Evolutionary conservation across 92 coral and sea anemone species (phyloP), one percentile per base, ranked within the genome.

Genomic region (Muricea muricata): DNA sequence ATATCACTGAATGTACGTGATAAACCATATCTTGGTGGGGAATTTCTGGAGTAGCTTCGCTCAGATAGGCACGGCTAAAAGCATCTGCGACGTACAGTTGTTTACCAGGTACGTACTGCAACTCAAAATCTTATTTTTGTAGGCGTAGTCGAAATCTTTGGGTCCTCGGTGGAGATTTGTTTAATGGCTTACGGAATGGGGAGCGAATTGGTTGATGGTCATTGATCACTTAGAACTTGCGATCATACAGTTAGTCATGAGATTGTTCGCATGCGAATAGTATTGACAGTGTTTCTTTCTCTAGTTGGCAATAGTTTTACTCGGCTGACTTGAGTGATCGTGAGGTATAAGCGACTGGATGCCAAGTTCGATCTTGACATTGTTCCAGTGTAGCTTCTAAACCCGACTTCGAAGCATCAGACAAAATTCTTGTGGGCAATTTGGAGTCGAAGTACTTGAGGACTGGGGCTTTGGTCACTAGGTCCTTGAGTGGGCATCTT

Each of bases 261-360:
- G 7, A n/a, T 37, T 2, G 31, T 30, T 71, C 78, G 14, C 78
- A 34, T 11, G 78, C 87, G 50, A 73, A 87, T 37, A 83, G 84
- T 20, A 82, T 82, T 5, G 67, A 21, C 0, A 83, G 71, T 14
- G 24, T 52, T 39, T 83, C 83, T 65, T 87, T 87, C 34, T 82
- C 84, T 12, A 87, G 34, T 56, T 81, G 90, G 47, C 75, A 71
- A 32, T 87, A 87, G 60, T 82, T 87, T 6, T 25, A n/a, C 48
- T 87, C 87, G 3, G 87, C 35, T 45, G 83, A 21, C 15, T 87
- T 72, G 78, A 87, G 70, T 7, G 33, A 35, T 29, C 81, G 69
- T 24, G 81, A 69, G 65, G 86, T 75, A 26, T n/a, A 87, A 13
- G 82, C 82, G 15, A 87, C 82, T 23, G 86, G 86, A 13, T 65